Evolutionary conservation across 2,888 invertebrate genomes (phyloP).

Genomic region (Saturnia pavonia): DNA sequence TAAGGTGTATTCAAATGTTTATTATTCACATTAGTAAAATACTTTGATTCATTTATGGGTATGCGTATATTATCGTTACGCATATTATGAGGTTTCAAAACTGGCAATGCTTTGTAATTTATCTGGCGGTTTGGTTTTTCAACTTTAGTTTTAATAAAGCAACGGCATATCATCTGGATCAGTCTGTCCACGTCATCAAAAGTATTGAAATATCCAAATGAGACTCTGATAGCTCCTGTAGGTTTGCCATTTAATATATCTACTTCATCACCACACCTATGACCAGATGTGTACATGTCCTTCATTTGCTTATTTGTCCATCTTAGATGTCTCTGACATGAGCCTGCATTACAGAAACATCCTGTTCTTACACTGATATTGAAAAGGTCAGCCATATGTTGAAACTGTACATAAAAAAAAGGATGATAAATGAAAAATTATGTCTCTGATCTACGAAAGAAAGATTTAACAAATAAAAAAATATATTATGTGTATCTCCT

Average conservation of each 20-base stretch:
- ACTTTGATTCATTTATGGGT: slow-evolving; percentile 36
- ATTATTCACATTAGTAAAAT: slow-evolving; percentile 32
- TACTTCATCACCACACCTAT: slow-evolving; percentile 94
- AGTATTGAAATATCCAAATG: slow-evolving; percentile 95
- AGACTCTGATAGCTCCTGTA: slow-evolving; percentile 95
- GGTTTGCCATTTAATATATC: slow-evolving; percentile 93
- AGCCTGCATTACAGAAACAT: slow-evolving; percentile 98
- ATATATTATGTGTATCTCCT: too few species aligned
- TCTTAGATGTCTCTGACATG: slow-evolving; percentile 91
- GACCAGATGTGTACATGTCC: slow-evolving; percentile 91
- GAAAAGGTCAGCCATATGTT: slow-evolving; percentile 93
- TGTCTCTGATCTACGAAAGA: background rate
- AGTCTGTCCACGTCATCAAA: slow-evolving; percentile 86
- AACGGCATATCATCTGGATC: slow-evolving; percentile 87
- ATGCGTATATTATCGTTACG: slow-evolving; percentile 38
- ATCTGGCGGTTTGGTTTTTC: slow-evolving; percentile 56
- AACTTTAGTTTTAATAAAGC: slow-evolving; percentile 82
- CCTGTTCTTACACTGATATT: slow-evolving; percentile 94
- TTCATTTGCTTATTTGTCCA: slow-evolving; percentile 86
- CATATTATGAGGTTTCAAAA: slow-evolving; percentile 27
- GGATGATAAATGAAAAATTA: background rate
- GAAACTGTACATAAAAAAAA: slow-evolving; percentile 82
- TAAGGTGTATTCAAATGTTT: slow-evolving; percentile 29
- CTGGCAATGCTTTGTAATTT: slow-evolving; percentile 26
- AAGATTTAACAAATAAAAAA: background rate